These are phyloP conservation scores for Xenopus laevis DNA, from an alignment of 2,113 vertebrate genomes.

Conservation along the genomic window DNA sequence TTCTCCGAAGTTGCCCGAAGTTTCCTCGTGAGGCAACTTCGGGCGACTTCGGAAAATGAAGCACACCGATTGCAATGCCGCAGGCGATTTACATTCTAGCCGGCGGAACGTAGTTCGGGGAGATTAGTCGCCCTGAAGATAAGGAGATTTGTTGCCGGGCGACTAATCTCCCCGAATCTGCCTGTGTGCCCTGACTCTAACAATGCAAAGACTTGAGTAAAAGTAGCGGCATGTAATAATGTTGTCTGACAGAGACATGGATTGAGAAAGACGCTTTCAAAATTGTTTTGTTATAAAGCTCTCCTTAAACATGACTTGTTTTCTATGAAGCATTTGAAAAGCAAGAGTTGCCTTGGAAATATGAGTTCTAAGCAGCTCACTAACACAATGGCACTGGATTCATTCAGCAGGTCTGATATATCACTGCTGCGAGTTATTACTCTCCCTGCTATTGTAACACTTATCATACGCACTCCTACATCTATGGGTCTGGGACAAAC, in stretches of 20 bases:
- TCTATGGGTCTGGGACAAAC: not conserved
- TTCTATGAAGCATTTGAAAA: not conserved
- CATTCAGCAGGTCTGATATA: not conserved
- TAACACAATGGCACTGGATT: not conserved
- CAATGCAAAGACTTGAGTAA: not conserved
- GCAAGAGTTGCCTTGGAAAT: constrained; percentile 2
- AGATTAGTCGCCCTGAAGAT: no score
- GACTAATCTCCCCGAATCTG: no score
- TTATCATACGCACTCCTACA: constrained; percentile 12
- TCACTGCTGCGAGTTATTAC: not conserved
- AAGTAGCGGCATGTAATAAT: no score
- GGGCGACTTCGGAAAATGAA: no score
- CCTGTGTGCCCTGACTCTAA: no score
- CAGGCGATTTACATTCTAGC: no score
- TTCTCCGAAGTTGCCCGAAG: no score
- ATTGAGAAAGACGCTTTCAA: not conserved
- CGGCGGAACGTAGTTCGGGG: no score
- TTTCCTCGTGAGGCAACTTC: no score
- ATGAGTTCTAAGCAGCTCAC: not conserved
- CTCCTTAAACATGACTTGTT: not conserved
- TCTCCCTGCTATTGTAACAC: not conserved
- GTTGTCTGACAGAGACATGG: not conserved
- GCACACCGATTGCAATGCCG: no score
- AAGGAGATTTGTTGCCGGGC: no score
- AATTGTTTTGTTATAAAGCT: not conserved